These are phyloP conservation scores for Hippotragus niger DNA, from an alignment of 2,113 vertebrate species.

Conservation along the genomic window DNA sequence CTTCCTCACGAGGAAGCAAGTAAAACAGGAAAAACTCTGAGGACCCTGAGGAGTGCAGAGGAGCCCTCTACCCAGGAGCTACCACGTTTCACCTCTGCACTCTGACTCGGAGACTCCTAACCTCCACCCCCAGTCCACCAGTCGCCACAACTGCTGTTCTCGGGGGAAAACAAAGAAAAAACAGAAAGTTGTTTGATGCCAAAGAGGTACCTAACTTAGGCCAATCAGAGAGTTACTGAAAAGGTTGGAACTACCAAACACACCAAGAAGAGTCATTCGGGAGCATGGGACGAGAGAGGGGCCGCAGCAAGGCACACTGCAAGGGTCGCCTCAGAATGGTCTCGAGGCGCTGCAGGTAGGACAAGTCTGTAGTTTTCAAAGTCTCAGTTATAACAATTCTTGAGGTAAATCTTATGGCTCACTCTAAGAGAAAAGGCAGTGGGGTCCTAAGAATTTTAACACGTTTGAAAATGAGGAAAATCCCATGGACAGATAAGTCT, in stretches of 20 bases:
- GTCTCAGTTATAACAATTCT: neutral
- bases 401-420: neutral
- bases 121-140: neutral
- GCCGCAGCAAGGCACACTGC: rapidly evolving
- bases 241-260: neutral
- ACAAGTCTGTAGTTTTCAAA: neutral
- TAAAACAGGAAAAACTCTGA: neutral
- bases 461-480: neutral
- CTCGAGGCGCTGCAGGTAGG: neutral
- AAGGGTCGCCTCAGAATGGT: neutral
- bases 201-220: neutral
- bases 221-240: neutral
- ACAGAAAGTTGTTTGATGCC: neutral
- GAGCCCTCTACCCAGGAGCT: rapidly evolving
- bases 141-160: neutral
- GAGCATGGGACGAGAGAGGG: neutral
- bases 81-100: rapidly evolving
- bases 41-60: neutral
- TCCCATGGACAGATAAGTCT: neutral
- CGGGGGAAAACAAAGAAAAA: neutral
- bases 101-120: rapidly evolving
- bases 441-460: neutral
- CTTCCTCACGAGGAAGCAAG: neutral
- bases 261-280: neutral
- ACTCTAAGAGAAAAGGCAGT: neutral